Evolutionary conservation across 2,797 vertebrate species (phyloP).

Genomic region (Rousettus madagascariensis): DNA sequence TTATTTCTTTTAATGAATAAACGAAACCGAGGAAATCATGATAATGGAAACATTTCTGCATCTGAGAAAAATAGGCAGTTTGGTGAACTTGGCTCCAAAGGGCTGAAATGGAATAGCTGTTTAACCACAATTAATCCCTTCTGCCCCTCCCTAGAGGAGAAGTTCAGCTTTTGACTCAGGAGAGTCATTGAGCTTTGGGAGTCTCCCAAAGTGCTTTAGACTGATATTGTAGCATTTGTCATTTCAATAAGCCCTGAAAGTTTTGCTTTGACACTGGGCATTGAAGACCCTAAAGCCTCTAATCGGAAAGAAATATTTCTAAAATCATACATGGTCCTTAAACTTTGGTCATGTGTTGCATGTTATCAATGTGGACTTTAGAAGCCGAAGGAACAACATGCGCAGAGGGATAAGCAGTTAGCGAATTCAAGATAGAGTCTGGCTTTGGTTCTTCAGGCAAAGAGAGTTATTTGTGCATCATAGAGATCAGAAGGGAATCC

Average conservation of each 20-base stretch:
- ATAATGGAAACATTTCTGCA: background rate
- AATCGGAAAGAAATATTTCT: background rate
- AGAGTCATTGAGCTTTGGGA: constrained; percentile 33
- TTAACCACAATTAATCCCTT: background rate
- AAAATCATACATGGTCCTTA: background rate
- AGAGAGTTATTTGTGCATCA: background rate
- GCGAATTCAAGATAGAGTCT: background rate
- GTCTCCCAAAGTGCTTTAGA: constrained; percentile 6
- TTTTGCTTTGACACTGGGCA: constrained; percentile 14
- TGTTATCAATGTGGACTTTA: background rate
- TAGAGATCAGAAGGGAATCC: background rate
- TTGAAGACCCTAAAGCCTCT: background rate
- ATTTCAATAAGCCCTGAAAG: constrained; percentile 20
- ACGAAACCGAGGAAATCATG: background rate
- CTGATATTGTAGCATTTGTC: background rate
- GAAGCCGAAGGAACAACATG: background rate
- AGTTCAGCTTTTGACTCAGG: constrained; percentile 3
- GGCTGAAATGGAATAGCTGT: background rate
- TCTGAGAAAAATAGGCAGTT: constrained; percentile 13
- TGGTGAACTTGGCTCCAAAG: background rate
- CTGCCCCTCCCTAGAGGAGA: background rate
- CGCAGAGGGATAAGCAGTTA: background rate
- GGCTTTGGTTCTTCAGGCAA: background rate
- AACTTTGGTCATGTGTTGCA: background rate
- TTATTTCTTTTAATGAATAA: constrained; percentile 3